Evolutionary conservation across 2,797 vertebrate species (phyloP), one percentile per base, ranked within the genome.

Genomic region (Aselliscus stoliczkanus): DNA sequence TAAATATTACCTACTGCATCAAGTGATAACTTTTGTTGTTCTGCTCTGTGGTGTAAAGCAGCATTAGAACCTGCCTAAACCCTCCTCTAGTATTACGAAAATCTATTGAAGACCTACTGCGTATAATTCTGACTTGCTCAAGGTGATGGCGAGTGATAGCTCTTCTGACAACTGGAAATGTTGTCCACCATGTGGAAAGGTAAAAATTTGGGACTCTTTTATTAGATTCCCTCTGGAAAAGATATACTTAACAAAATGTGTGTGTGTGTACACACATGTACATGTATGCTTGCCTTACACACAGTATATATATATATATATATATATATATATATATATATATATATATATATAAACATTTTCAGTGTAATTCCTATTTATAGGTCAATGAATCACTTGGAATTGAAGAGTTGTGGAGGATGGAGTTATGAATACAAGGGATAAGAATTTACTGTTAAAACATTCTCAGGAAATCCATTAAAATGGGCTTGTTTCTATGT

Each of bases 251-350:
- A 56, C 42, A 88, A 2, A 31, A 1, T 21, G 2, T 34, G 27
- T 60, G 13, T 34, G 27, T 17, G 34, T 11, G 7, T 9, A 23
- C 81, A 9, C 34, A 31, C 7, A 8, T 85, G 27, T 70, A 42
- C 7, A 9, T 44, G 25, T 2, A 10, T 29, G 7, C 64, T 27
- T 67, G 18, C 13, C 62, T 50, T 60, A 69, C n/a, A n/a, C n/a
- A n/a, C n/a, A n/a, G n/a, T 23, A 25, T 20, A 27, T 1, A 0
- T 10, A 34, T 21, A 47, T 21, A 23, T 0, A 0, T 7, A 44
- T 21, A 29, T 37, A 34, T 11, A 18, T 62, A 7, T 8, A 44
- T 44, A 44, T 44, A 44, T 44, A 44, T 44, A 25, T 1, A 65
- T n/a, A 1, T 31, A 27, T 21, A 34, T 18, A 25, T 15, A 27